phyloP scores from a whole-genome alignment of 2,888 invertebrate species.

The Branchellion lobata region DNA sequence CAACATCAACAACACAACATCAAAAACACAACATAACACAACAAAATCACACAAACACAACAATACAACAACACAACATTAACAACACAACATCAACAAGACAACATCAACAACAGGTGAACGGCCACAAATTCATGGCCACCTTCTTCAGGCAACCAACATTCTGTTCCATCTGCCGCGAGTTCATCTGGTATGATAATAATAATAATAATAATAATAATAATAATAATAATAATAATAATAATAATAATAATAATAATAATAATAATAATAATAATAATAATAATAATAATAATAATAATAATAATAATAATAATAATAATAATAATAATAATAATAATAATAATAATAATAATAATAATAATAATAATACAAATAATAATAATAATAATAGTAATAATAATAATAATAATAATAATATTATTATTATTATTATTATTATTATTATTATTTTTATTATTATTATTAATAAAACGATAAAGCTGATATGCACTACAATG shows the following conservation, averaged over 20 bases:
- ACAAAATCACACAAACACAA: no score
- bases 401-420: no score
- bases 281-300: background rate
- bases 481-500: background rate
- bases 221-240: background rate
- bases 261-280: background rate
- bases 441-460: background rate
- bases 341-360: no score
- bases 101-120: slow-evolving; percentile 66
- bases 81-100: background rate
- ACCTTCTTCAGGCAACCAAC: slow-evolving; percentile 97
- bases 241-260: background rate
- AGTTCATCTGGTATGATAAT: slow-evolving; percentile 93
- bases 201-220: background rate
- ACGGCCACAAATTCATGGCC: slow-evolving; percentile 99
- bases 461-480: background rate
- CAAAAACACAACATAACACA: no score
- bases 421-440: no score
- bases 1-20: no score
- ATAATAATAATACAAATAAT: no score
- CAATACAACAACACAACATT: background rate
- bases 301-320: no score
- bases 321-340: no score
- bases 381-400: no score
- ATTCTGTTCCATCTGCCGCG: slow-evolving; percentile 97